These are phyloP conservation scores for Telmatochromis sp. DNA, from an alignment of 2,113 vertebrate species.

Conservation along the genomic window DNA sequence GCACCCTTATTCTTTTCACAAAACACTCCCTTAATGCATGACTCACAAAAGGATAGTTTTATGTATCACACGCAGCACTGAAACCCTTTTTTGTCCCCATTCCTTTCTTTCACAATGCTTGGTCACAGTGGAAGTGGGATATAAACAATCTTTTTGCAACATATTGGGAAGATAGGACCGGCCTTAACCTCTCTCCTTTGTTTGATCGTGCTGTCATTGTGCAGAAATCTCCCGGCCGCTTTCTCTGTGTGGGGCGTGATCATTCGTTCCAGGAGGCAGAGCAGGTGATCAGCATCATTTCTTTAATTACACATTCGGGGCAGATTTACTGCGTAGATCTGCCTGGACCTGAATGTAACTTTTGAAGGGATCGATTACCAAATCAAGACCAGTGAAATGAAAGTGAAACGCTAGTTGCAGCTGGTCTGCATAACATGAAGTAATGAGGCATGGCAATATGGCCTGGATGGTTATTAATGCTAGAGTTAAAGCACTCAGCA, in stretches of 20 bases:
- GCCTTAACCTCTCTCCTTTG: slow-evolving; percentile 59
- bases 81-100: not conserved
- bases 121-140: slow-evolving; percentile 8
- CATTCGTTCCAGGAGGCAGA: slow-evolving; percentile 53
- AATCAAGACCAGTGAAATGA: not conserved
- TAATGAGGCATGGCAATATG: not conserved
- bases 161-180: not conserved
- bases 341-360: not conserved
- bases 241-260: slow-evolving; percentile 59
- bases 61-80: not conserved
- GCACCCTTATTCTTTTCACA: not conserved
- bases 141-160: not conserved
- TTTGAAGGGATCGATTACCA: not conserved
- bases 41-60: slow-evolving; percentile 11
- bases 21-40: slow-evolving; percentile 25
- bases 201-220: slow-evolving; percentile 60
- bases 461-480: not conserved
- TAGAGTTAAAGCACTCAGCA: not conserved
- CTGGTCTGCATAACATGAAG: not conserved
- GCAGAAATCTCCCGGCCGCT: slow-evolving; percentile 53
- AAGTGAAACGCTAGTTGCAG: not conserved
- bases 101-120: slow-evolving; percentile 14
- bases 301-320: slow-evolving; percentile 34
- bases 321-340: not conserved
- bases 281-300: slow-evolving; percentile 61